Evolutionary conservation across 2,797 vertebrate species (phyloP).

Genomic region (Hemitrygon akajei): DNA sequence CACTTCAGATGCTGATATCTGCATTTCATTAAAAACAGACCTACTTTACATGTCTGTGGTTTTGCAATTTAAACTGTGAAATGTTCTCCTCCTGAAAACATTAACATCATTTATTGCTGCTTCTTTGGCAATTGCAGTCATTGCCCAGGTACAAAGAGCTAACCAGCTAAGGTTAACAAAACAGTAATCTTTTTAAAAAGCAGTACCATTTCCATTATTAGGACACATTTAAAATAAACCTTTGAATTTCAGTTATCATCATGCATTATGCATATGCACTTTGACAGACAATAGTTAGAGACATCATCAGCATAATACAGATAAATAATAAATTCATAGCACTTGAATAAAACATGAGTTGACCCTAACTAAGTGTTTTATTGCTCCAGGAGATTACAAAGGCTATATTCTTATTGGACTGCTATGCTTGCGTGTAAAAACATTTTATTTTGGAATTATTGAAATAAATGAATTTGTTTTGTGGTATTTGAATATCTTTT

Average conservation of each 20-base stretch:
- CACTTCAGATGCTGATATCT: background rate
- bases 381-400: slow-evolving; percentile 1
- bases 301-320: slow-evolving; percentile 2
- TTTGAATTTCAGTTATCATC: background rate
- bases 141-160: background rate
- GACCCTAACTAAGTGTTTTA: slow-evolving; percentile 7
- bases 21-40: background rate
- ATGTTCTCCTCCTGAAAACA: background rate
- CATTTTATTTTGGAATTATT: background rate
- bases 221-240: background rate
- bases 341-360: slow-evolving; percentile 7
- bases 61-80: background rate
- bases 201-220: background rate
- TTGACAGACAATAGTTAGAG: slow-evolving; percentile 22
- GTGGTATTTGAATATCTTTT: background rate
- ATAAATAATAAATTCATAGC: slow-evolving; percentile 11
- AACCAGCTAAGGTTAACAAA: background rate
- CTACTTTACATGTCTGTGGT: background rate
- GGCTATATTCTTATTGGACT: slow-evolving; percentile 1
- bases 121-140: background rate
- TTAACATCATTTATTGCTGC: background rate
- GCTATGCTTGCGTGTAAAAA: background rate
- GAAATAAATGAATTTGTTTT: slow-evolving; percentile 4
- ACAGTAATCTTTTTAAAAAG: background rate
- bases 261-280: background rate